Evolutionary conservation across 2,797 vertebrate species (phyloP).

Genomic region (Dendrocincla fuliginosa): DNA sequence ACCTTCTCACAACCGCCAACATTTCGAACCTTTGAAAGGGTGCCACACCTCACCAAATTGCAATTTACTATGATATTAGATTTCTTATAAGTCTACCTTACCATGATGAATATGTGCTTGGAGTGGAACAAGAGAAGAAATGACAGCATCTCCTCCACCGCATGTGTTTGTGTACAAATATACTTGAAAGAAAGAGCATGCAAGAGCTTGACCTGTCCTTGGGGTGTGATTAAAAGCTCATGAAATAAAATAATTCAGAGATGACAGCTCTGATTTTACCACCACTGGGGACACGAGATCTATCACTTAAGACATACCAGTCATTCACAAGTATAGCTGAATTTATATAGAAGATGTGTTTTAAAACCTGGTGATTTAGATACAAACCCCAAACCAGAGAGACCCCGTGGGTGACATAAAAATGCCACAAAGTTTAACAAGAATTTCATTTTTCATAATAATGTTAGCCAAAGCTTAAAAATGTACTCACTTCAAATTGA

Average conservation of each 20-base stretch:
- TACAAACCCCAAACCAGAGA: background rate
- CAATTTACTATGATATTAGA: background rate
- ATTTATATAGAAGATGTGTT: background rate
- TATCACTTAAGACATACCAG: constrained; percentile 1
- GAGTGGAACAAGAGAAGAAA: background rate
- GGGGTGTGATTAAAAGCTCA: constrained; percentile 11
- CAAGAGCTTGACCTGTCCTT: background rate
- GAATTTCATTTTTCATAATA: background rate
- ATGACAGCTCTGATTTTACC: constrained; percentile 20
- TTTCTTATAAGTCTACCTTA: background rate
- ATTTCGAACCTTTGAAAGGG: background rate
- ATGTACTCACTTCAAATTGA: background rate
- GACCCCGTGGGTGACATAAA: background rate
- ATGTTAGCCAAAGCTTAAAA: background rate
- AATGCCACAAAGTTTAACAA: background rate
- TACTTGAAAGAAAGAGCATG: background rate
- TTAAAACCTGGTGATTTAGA: background rate
- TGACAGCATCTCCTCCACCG: background rate
- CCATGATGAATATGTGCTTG: background rate
- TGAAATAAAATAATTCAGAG: constrained; percentile 28
- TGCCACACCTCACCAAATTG: background rate
- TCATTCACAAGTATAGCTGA: background rate
- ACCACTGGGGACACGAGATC: constrained; percentile 5
- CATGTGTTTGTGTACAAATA: background rate
- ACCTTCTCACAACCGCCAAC: background rate